Evolutionary conservation across 2,113 vertebrate genomes (phyloP), one percentile per base, ranked within the genome.

Genomic region (Engystomops pustulosus): DNA sequence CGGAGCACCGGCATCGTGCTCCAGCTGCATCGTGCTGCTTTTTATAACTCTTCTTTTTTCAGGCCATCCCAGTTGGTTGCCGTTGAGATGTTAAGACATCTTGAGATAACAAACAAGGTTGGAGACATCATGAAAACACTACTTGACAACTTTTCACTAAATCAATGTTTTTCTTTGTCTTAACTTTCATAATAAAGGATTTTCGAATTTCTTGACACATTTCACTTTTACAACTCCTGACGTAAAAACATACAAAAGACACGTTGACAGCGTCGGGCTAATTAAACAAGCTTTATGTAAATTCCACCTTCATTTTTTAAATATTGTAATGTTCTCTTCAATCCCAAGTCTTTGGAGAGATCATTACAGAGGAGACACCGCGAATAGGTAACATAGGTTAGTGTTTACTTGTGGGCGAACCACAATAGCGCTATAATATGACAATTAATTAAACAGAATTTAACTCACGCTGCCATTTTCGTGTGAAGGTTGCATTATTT

Each of bases 381-480:
- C 51, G 51, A 49, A 49, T 30, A 69, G 60, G 45, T 80, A 80
- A 4, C 79, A 49, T 32, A 45, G 62, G 62, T 80, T 80, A 69
- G 25, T 68, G 47, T 80, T 80, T 69, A 49, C 79, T 49, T 69
- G 62, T 80, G 68, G 27, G n/a, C 4, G 62, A 80, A 51, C 9
- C 2, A 18, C 67, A 68, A 69, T 80, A 80, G 62, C 11, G 44
- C 79, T 49, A 34, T 49, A 68, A 80, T 68, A 51, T 80, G 60
- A 67, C 62, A 68, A 68, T 67, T 80, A 80, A 80, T 80, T 80
- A 80, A 80, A 80, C 41, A 30, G 44, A 20, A n/a, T 80, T 68
- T 49, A 51, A 34, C 38, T 65, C 44, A 68, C 60, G 32, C 44
- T 51, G 62, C 79, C 44, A 80, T 80, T 68, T 68, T 44, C 12